Conservation (phyloP, 1,140 invertebrate genomes). For the Thereuonema tuberculata region DNA sequence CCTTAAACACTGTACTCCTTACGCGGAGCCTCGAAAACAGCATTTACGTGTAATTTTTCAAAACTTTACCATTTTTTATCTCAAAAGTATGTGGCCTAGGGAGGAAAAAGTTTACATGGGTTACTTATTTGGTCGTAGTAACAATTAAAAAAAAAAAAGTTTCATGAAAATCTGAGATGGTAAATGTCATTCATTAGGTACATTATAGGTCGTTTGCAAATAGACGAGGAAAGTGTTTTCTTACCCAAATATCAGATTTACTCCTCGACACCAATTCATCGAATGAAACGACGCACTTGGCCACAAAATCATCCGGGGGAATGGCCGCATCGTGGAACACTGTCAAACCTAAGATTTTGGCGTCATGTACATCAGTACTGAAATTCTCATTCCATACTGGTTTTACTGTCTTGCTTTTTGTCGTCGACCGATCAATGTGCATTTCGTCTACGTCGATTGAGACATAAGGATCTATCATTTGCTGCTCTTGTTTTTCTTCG, state of each 20-base stretch:
- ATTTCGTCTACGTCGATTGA: constrained; percentile 86
- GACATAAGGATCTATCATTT: constrained; percentile 86
- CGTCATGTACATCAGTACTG: constrained; percentile 80
- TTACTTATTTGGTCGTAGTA: too few species aligned
- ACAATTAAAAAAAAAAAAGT: too few species aligned
- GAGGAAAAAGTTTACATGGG: too few species aligned
- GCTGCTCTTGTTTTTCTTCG: constrained; percentile 49
- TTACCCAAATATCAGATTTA: constrained; percentile 85
- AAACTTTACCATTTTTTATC: too few species aligned
- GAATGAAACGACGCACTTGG: constrained; percentile 90
- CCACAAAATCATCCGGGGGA: constrained; percentile 92
- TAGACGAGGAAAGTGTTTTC: too few species aligned
- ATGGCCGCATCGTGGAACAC: constrained; percentile 98
- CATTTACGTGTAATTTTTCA: too few species aligned
- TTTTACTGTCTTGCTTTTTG: constrained; percentile 85
- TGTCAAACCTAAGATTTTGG: constrained; percentile 78
- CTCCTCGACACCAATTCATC: constrained; percentile 63
- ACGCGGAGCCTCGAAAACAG: too few species aligned
- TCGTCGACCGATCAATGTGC: constrained; percentile 63
- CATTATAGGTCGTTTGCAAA: too few species aligned
- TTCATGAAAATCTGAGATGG: too few species aligned
- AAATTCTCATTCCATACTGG: constrained; percentile 92
- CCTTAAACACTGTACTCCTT: too few species aligned
- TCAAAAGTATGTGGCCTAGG: too few species aligned
- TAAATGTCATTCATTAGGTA: too few species aligned